phyloP scores from a whole-genome alignment of 2,888 invertebrate genomes.

The Agrotis ipsilon region DNA sequence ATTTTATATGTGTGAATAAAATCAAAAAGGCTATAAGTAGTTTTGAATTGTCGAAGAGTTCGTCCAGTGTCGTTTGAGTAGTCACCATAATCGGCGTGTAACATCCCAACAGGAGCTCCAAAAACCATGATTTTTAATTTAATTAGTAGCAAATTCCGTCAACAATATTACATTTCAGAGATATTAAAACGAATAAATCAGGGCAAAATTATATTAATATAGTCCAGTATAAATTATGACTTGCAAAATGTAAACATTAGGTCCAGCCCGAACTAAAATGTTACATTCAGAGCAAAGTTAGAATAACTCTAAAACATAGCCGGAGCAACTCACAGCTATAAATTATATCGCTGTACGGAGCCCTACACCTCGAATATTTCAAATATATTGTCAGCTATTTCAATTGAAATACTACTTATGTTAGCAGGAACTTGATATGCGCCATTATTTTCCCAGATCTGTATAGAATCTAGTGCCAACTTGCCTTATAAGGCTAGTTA shows the following conservation, averaged over 20 bases:
- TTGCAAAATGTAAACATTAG: neutral
- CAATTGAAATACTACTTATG: slow-evolving; percentile 55
- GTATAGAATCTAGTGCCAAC: slow-evolving; percentile 44
- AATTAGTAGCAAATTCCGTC: neutral
- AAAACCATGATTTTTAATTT: neutral
- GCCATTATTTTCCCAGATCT: slow-evolving; percentile 58
- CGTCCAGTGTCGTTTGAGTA: no score
- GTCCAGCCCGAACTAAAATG: slow-evolving; percentile 14
- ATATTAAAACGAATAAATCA: slow-evolving; percentile 7
- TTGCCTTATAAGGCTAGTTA: slow-evolving; percentile 48
- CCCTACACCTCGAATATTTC: slow-evolving; percentile 56
- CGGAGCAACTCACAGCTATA: slow-evolving; percentile 25
- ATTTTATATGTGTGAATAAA: no score
- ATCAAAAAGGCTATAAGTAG: no score
- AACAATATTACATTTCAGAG: neutral
- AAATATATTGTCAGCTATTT: slow-evolving; percentile 58
- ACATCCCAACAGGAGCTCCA: no score
- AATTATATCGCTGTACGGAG: slow-evolving; percentile 47
- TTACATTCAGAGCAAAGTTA: slow-evolving; percentile 22
- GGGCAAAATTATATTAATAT: neutral
- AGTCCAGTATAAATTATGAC: neutral
- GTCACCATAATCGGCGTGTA: no score
- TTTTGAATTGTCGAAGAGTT: no score
- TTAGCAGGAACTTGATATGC: slow-evolving; percentile 45
- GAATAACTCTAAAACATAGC: slow-evolving; percentile 36